Evolutionary conservation across 2,888 invertebrate species (phyloP), one percentile per base, ranked within the genome.

Genomic region (Anaspis maculata): DNA sequence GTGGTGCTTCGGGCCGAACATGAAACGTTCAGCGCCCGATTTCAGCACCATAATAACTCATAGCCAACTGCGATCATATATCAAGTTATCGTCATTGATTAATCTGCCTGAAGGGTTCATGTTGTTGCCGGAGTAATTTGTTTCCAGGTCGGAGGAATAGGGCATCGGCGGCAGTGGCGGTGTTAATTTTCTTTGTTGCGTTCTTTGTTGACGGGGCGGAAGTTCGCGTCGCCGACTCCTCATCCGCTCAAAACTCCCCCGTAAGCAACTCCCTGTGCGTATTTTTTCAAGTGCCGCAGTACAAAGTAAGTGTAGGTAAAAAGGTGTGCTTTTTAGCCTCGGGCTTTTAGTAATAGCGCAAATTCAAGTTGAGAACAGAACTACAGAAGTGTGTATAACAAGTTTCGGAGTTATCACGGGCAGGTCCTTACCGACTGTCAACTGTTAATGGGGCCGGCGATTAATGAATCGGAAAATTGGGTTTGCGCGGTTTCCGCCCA

Each of bases 61-160:
- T 41, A 45, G 38, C 48, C 44, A 44, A 44, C 45, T 45, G 45
- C 33, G 41, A 47, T 50, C 49, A 46, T 54, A 51, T 50, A 49
- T 54, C 52, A 54, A 48, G 44, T 46, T 49, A 54, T 47, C 54
- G 49, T 46, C 51, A 51, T 52, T 53, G 54, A 54, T 54, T 54
- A 54, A 53, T 53, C 46, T 48, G 39, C 44, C 42, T 42, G 40
- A 47, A 44, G 46, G 45, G 46, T 46, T 49, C 48, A 47, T 49
- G 46, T 35, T 37, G 44, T 43, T 45, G 40, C 42, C 37, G 43
- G 42, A 45, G 47, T 48, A 51, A 51, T 51, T 51, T 51, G 46
- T 43, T 43, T 34, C 30, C 16, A 34, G 36, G 11, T n/a, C 12
- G 24, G 29, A 25, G 35, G 15, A 31, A n/a, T n/a, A n/a, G n/a